Evolutionary conservation across 2,797 vertebrate genomes (phyloP), one percentile per base, ranked within the genome.

Genomic region (Dipus sagitta): DNA sequence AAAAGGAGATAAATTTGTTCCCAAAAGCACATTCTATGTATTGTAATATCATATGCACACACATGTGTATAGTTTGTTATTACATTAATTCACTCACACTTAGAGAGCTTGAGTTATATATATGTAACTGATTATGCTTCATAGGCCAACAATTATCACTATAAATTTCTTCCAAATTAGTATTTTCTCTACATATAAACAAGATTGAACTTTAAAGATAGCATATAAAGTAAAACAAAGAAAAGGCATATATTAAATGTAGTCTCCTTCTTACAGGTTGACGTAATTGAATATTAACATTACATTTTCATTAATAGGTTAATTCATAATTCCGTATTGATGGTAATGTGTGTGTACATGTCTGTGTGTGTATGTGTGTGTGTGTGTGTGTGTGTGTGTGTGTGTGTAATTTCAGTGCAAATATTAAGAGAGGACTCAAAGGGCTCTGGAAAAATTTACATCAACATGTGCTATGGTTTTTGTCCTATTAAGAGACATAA

Each of bases 281-380:
- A 4, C 21, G 79, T 34, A 92, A 54, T 76, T 68, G 79, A 88
- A 64, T 72, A 65, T n/a, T 30, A 28, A 71, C 18, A 91, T 47
- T 86, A 76, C 67, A 83, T 85, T 80, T 86, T 92, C 89, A 60
- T 90, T 74, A 70, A 26, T 54, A 91, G 62, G 20, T 58, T 86
- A 58, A 77, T 30, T 24, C 76, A 24, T 85, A 78, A 78, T 21
- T 32, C 17, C 14, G 76, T 82, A 64, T 23, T 75, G 20, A 42
- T 21, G 52, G 2, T 34, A 76, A 76, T 10, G 6, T 20, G 60
- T 64, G 20, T 64, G 18, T 62, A 21, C n/a, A n/a, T n/a, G n/a
- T n/a, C n/a, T 62, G 14, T 18, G 60, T 20, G 18, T 62, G 18
- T 62, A 18, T 62, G 62, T 64, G 62, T 64, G 62, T 64, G 62